Base-by-base conservation (phyloP, 2,113 vertebrate species). In the Cyanoramphus novaezelandiae region DNA sequence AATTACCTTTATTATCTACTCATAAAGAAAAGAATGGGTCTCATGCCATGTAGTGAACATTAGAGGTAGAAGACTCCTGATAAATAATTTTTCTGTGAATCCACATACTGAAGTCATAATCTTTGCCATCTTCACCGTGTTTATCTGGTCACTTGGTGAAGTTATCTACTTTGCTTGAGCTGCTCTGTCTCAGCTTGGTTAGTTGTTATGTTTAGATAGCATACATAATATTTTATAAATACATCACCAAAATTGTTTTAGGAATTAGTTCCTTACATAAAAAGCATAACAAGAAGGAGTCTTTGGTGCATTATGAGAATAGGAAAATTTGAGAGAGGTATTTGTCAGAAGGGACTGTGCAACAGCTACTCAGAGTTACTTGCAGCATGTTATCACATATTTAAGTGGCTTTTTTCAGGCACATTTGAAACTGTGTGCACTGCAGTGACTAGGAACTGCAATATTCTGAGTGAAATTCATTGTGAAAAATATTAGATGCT, bases 1-100 rank as follows among this genome's bases (percentile, higher is more conserved):
- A 92, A 91, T 96, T 96, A 79, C 68, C 67, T 94, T 92, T 94
- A 83, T 92, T 92, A 76, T 76, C 52, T 67, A 47, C 37, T 60
- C 59, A 60, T 92, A 83, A 86, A 87, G 44, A 60, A 71, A 76
- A 62, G 19, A 88, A 76, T 80, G 49, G 27, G 13, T 72, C 41
- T 81, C 63, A 35, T 89, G 55, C 37, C 80, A 68, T 20, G 35
- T 47, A 70, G 33, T 69, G 9, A 37, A 41, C 1, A 3, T 89
- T 52, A 82, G 46, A 49, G 21, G 35, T n/a, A 69, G 46, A 59
- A 71, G 47, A 78, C 28, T 75, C 55, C 37, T 20, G 44, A 71
- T 35, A 77, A 62, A 82, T 75, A 65, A 60, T 65, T 70, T 79
- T 68, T 17, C 35, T 60, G 14, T 71, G 47, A 63, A 70, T 82